A percentile compares a stretch with the other conserved stretches of the same genome.
These are phyloP conservation scores for Trichacis sp. DNA, from an alignment of 2,888 invertebrate genomes.

Conservation along the genomic window DNA sequence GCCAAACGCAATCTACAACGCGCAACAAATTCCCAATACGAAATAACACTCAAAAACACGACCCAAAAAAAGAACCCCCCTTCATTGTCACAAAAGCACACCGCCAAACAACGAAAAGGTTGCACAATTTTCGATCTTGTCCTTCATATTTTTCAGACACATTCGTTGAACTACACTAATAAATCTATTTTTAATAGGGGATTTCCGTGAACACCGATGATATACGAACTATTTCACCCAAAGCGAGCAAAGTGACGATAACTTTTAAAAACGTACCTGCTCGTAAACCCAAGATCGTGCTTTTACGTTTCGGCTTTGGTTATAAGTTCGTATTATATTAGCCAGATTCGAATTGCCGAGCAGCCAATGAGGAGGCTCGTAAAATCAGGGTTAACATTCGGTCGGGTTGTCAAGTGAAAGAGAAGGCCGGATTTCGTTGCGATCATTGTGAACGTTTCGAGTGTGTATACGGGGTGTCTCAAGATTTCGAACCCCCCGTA, in stretches of 20 bases:
- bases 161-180: conserved; percentile 21
- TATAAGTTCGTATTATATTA: conserved; percentile 69
- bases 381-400: conserved; percentile 67
- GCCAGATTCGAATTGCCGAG: conserved; percentile 59
- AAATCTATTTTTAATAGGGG: conserved; percentile 41
- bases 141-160: conserved; percentile 31
- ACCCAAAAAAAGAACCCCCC: too few relatives aligned
- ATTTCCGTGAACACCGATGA: conserved; percentile 42
- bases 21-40: too few relatives aligned
- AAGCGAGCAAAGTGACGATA: conserved; percentile 65
- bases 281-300: conserved; percentile 62
- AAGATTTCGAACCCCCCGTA: conserved; percentile 7
- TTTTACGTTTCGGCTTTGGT: conserved; percentile 67
- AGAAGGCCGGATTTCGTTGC: conserved; percentile 62
- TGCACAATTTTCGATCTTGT: too few relatives aligned
- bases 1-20: too few relatives aligned
- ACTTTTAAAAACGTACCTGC: conserved; percentile 65
- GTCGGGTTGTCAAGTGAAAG: conserved; percentile 67
- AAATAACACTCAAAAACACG: too few relatives aligned
- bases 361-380: conserved; percentile 64
- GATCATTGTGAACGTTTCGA: conserved; percentile 55
- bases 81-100: too few relatives aligned
- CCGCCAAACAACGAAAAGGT: too few relatives aligned
- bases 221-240: conserved; percentile 60
- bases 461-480: conserved; percentile 20